Percentiles rank a stretch among this genome's conserved stretches.
These are phyloP conservation scores for Tachyglossus aculeatus DNA, from an alignment of 2,797 vertebrate genomes.

Conservation along the genomic window DNA sequence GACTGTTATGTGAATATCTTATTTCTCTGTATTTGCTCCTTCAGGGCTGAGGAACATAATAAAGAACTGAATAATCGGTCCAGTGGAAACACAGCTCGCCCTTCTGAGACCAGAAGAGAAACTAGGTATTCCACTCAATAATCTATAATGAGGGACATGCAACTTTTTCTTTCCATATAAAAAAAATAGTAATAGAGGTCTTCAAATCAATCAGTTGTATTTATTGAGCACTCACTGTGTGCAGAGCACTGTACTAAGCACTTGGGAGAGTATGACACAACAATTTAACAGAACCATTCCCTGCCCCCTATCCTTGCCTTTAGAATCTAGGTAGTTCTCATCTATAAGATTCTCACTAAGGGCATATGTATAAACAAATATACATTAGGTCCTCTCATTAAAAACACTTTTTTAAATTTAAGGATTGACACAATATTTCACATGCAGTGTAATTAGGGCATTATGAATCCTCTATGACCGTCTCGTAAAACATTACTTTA, in stretches of 20 bases:
- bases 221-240: too few relatives aligned
- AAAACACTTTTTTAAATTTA: too few relatives aligned
- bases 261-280: too few relatives aligned
- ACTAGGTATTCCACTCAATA: constrained; percentile 50
- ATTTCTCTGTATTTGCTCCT: constrained; percentile 13
- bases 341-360: too few relatives aligned
- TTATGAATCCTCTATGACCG: not conserved
- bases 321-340: too few relatives aligned
- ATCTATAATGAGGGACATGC: not conserved
- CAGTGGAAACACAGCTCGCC: constrained; percentile 4
- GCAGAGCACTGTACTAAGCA: too few relatives aligned
- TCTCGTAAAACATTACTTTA: not conserved
- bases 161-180: not conserved
- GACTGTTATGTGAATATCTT: not conserved
- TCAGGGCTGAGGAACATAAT: constrained; percentile 48
- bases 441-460: not conserved
- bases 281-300: too few relatives aligned
- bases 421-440: not conserved
- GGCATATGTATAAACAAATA: too few relatives aligned
- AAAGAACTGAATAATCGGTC: constrained; percentile 23
- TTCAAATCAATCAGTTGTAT: too few relatives aligned
- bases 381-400: too few relatives aligned
- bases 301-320: too few relatives aligned
- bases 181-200: too few relatives aligned
- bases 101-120: constrained; percentile 33